Base-by-base conservation (phyloP, 1,140 invertebrate genomes). In the Dendroctonus ponderosae region DNA sequence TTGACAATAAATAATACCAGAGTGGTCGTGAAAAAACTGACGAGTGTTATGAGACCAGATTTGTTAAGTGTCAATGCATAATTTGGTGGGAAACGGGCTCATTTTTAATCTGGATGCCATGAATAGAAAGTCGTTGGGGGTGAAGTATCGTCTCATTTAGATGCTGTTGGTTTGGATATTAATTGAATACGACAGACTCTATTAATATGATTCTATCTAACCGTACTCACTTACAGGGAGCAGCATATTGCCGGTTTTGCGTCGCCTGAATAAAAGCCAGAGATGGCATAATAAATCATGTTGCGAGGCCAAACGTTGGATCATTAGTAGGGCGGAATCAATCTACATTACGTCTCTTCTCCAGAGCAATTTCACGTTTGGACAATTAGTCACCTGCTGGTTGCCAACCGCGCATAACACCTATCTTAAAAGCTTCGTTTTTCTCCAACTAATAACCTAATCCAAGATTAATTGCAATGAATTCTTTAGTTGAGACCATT, bases 31-130 rank as follows among this genome's bases (percentile, higher is more conserved):
- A 40, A 62, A 62, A 54, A 69, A 73, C 73, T 75, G 70, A 75
- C 73, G 72, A 67, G 56, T 66, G 66, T 70, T 66, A 63, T 70
- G 57, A 66, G 46, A 66, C 66, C 71, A 70, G 71, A 75, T 75
- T 75, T 75, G 74, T 75, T 71, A 73, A 75, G 72, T 74, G 74
- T 75, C 74, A 72, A 74, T 73, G 74, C 63, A 75, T 72, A 75
- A 75, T 72, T 75, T 70, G 68, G 69, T 66, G 66, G 69, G 72
- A 73, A 72, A 73, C 65, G 51, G 65, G 67, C 63, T 74, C 70
- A 75, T 75, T 75, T 75, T 75, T 75, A 75, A 75, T 70, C 62
- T 68, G 43, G 69, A 67, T 69, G 71, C 72, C 71, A 61, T 73
- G 72, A 75, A 74, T 74, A 69, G 72, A 65, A 61, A 61, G 70